Evolutionary conservation across 2,888 invertebrate species (phyloP), one percentile per base, ranked within the genome.

Genomic region (Agrochola lota): DNA sequence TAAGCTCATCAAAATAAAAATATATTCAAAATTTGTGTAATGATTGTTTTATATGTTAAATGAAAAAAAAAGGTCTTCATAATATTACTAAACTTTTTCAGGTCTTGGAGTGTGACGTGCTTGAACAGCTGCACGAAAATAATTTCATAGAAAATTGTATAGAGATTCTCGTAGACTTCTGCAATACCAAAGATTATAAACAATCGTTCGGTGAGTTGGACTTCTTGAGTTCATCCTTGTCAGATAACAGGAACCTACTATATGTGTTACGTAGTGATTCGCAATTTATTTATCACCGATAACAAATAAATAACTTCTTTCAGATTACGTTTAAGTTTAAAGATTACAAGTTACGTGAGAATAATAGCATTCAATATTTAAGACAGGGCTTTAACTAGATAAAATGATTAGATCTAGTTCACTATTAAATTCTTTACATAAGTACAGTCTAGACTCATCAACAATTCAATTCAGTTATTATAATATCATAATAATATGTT

Each of bases 161-260:
- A 71, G 93, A 95, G 70, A 92, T 95, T 74, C 91, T 96, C 7
- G 91, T 95, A n/a, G 93, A 94, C 57, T 96, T 95, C 87, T 94
- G 93, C 83, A 94, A 94, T 75, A 89, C 90, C 43, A 94, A 92
- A 71, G 92, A 94, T 70, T 92, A 93, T 80, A 90, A 91, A 77
- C 91, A 87, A 84, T 87, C 81, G 80, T 89, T 96, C 66, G 94
- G 96, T 96, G 87, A 93, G 95, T 79, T 91, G 59, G 59, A 30
- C 66, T 72, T 57, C 55, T 71, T 26, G 52, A 67, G 63, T 72
- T 66, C 71, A 71, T 81, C 62, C 69, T 74, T 80, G 63, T 70
- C 70, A 74, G 78, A 70, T 73, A 77, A 71, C 46, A 66, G 64
- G 52, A 59, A 63, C 59, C 35, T 26, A 71, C 49, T 62, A 71